Evolutionary conservation across 2,113 vertebrate genomes (phyloP), one percentile per base, ranked within the genome.

Genomic region (Strix aluco): DNA sequence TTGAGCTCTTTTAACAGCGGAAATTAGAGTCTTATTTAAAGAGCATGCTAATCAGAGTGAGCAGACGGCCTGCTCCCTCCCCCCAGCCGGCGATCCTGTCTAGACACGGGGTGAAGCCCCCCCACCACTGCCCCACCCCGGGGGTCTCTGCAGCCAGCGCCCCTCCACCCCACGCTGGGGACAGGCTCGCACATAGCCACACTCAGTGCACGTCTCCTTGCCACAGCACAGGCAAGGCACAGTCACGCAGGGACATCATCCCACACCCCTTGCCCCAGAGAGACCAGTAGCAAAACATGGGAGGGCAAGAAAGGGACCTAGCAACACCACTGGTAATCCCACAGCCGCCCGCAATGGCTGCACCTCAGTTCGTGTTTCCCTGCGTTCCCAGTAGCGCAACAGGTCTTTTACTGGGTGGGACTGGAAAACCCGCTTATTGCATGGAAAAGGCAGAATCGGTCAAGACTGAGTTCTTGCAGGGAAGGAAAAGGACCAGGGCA

Each of bases 11-110:
- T 81, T 86, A 93, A 71, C 92, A 89, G 92, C 73, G 77, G 95
- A 94, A 96, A 94, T 96, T 91, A 96, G 95, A 96, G 65, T 93
- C 96, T 96, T 96, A 96, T 96, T 96, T 96, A 97, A 96, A 93
- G 91, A 95, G 91, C 95, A 94, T 92, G 92, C 88, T 92, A 95
- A 96, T 96, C 88, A 95, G 88, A 84, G 88, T 0, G 14, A 92
- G 94, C 94, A 97, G 91, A 81, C 57, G 10, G 96, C 80, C 42
- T 44, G 66, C 78, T 79, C 81, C 78, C 78, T 82, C 77, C 80
- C 44, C 25, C 18, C 72, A 90, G 71, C 90, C 6, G 0, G 51
- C 1, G 1, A 44, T 74, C 80, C 47, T 0, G 44, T 95, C 83
- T 84, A 93, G 95, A 86, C 88, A 5, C 0, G 9, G 85, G 92